Evolutionary conservation across 2,888 invertebrate genomes (phyloP).

Genomic region (Dicyrtomina minuta): DNA sequence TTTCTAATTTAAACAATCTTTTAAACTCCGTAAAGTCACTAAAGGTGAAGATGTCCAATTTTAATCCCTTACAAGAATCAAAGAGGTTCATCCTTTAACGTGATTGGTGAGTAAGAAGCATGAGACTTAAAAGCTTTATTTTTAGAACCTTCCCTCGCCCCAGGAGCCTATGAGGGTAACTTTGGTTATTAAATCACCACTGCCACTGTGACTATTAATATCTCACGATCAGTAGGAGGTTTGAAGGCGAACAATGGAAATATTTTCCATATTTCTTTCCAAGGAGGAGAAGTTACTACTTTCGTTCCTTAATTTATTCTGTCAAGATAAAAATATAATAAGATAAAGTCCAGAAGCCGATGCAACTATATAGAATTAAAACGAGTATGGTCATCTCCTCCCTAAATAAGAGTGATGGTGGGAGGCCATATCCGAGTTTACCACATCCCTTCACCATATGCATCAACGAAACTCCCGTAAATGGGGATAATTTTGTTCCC

Average conservation of each 20-base stretch:
- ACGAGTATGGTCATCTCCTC: too few species aligned
- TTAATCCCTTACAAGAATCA: constrained; percentile 24
- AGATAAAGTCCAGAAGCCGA: too few species aligned
- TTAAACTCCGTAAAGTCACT: neutral
- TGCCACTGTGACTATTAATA: constrained; percentile 11
- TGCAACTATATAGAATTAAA: too few species aligned
- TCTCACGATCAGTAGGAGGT: neutral
- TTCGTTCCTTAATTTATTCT: constrained; percentile 6
- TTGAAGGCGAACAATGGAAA: constrained; percentile 21
- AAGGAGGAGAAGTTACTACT: constrained; percentile 16
- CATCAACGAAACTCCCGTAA: too few species aligned
- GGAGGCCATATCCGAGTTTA: too few species aligned
- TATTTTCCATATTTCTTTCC: constrained; percentile 18
- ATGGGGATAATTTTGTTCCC: too few species aligned
- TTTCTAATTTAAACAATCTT: too few species aligned
- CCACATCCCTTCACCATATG: too few species aligned
- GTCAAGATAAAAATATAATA: too few species aligned
- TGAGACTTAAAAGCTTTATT: constrained; percentile 18
- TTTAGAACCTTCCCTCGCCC: constrained; percentile 22
- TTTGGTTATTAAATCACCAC: constrained; percentile 23
- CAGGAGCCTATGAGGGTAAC: constrained; percentile 18
- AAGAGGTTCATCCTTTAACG: constrained; percentile 4
- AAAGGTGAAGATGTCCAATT: constrained; percentile 2
- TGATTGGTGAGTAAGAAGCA: constrained; percentile 2
- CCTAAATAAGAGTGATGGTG: too few species aligned